These are phyloP conservation scores for Pseudorhiza aurosa DNA, from an alignment of 30 jellyfish, hydroid and myxozoan genomes.

Conservation along the genomic window DNA sequence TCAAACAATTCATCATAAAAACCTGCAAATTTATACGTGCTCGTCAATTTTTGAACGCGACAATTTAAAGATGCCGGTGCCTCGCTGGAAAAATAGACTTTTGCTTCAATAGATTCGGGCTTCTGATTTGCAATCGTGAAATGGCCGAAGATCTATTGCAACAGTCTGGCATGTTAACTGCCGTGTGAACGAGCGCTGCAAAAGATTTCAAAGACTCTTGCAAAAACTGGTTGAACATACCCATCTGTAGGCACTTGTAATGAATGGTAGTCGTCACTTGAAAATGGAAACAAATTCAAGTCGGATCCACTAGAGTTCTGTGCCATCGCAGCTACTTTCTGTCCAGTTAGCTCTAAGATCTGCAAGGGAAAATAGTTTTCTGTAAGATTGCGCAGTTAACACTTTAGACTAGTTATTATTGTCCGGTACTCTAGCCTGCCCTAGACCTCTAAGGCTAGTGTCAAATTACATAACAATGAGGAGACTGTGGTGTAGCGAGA, in stretches of 20 bases:
- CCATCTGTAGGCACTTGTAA: constrained; percentile 35
- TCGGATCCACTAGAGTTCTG: constrained; percentile 36
- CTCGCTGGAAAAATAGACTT: too few relatives aligned
- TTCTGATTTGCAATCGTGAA: too few relatives aligned
- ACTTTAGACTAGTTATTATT: not conserved
- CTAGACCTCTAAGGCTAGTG: not conserved
- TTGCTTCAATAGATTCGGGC: too few relatives aligned
- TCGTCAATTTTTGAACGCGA: too few relatives aligned
- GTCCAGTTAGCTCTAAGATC: constrained; percentile 27
- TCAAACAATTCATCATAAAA: too few relatives aligned
- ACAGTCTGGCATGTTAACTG: too few relatives aligned
- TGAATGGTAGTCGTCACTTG: constrained; percentile 3
- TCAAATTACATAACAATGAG: not conserved
- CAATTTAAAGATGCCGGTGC: too few relatives aligned
- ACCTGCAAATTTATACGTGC: too few relatives aligned
- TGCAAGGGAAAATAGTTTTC: not conserved
- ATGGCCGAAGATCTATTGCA: too few relatives aligned
- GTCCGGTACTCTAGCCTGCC: constrained; percentile 9
- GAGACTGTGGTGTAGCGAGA: too few relatives aligned
- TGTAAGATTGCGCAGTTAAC: constrained; percentile 1
- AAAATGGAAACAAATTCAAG: constrained; percentile 15
- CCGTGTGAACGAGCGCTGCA: too few relatives aligned
- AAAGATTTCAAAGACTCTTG: too few relatives aligned
- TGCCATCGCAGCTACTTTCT: constrained; percentile 44
- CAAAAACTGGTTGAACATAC: not conserved